A percentile compares a stretch with the other conserved stretches of the same genome.
Evolutionary conservation across 2,113 vertebrate genomes (phyloP).

Genomic region (Cepphus grylle): DNA sequence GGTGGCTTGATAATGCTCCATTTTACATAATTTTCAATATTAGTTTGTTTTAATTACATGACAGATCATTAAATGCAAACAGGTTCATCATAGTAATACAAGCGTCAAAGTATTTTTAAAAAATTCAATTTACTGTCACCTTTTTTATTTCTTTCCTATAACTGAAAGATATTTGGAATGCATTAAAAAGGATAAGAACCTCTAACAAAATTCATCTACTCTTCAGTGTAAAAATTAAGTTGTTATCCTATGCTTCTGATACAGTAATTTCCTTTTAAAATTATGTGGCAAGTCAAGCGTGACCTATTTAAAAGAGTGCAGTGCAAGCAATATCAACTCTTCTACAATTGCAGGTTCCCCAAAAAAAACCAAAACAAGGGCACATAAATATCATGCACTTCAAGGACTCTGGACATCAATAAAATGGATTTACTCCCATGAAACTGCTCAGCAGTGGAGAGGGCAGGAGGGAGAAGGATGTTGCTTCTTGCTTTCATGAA

Average conservation of each 20-base stretch:
- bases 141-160: slow-evolving; percentile 12
- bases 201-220: background rate
- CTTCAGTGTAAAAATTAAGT: background rate
- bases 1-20: background rate
- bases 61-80: slow-evolving; percentile 21
- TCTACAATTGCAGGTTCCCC: background rate
- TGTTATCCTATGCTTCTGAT: background rate
- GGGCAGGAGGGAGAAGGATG: background rate
- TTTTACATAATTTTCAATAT: slow-evolving; percentile 30
- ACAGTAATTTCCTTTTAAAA: background rate
- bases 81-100: slow-evolving; percentile 7
- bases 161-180: background rate
- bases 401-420: background rate
- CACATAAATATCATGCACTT: background rate
- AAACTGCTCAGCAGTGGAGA: background rate
- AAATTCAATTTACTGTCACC: background rate
- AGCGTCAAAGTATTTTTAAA: background rate
- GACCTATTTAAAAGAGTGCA: background rate
- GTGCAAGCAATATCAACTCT: background rate
- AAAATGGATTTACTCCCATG: background rate
- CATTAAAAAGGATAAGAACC: background rate
- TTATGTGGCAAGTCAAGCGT: background rate
- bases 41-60: slow-evolving; percentile 48
- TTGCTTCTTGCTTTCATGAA: background rate
- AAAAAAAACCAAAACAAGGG: background rate